Base-by-base conservation (phyloP, 2,797 vertebrate species). In the Enteromius treurensis region DNA sequence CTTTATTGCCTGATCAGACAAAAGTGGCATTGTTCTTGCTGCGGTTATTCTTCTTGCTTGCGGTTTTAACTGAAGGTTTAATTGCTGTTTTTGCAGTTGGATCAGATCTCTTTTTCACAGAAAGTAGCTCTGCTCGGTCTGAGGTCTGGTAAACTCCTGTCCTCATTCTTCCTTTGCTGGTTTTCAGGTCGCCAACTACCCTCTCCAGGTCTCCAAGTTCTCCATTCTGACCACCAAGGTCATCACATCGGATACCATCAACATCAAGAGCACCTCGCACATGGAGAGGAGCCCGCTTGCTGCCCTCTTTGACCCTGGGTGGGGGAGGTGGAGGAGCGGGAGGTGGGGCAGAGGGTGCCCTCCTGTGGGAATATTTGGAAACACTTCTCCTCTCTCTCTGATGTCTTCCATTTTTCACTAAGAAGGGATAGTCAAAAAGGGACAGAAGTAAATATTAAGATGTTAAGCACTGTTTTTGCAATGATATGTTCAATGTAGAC, bases 21-120 rank as follows among this genome's bases (percentile, higher is more conserved):
- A 99, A 99, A 4, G 97, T 99, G 11, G 97, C 97, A 84, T 96
- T 97, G 88, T 95, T 90, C 21, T 95, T 92, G 88, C 85, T 93
- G 64, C 92, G 90, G 49, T 92, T 91, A 34, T 88, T 79, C 89
- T 93, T 95, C 88, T 92, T 51, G 90, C 90, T 80, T 29, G 78
- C 32, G 79, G 83, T 47, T 87, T 83, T 82, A 45, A 47, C 15
- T 26, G 87, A 77, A 26, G 69, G 26, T 77, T 67, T 89, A 60
- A 47, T 51, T 84, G 3, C 80, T 85, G 21, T 84, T 89, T 85
- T 92, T 88, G 32, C 19, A 32, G 53, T 15, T 34, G 62, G 49
- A 53, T 86, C 58, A 34, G 15, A 47, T 69, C 81, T 4, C 32
- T 90, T 93, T 81, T 92, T 95, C 77, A 85, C 81, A 79, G 92